phyloP scores from a whole-genome alignment of 2,113 vertebrate species.

The Corydoras sp. region DNA sequence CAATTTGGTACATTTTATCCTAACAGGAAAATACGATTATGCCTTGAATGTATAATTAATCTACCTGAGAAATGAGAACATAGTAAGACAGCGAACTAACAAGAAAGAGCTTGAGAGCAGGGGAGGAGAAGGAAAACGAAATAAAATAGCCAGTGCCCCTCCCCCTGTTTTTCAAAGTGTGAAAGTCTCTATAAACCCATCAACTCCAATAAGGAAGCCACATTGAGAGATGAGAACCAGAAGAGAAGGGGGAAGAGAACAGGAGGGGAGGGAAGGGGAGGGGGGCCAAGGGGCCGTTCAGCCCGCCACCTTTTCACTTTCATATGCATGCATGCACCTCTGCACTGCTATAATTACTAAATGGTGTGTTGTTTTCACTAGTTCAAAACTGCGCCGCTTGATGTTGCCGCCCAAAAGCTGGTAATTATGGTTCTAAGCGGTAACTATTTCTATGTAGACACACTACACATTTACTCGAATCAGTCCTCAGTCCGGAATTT shows the following conservation, averaged over 20 bases:
- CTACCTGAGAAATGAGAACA: constrained; percentile 16
- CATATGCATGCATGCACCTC: constrained; percentile 92
- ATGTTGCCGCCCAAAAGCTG: neutral
- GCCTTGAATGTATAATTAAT: constrained; percentile 6
- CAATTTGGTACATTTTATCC: too few relatives aligned
- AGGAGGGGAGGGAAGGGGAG: constrained; percentile 32
- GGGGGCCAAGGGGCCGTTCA: constrained; percentile 64
- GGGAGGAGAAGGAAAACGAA: constrained; percentile 54
- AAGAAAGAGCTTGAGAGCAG: constrained; percentile 17
- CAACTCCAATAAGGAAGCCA: constrained; percentile 89
- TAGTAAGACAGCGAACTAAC: constrained; percentile 2
- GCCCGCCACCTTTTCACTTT: constrained; percentile 95
- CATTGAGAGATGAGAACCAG: constrained; percentile 84
- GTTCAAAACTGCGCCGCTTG: neutral
- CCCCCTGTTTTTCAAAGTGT: constrained; percentile 78
- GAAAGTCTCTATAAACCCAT: constrained; percentile 98
- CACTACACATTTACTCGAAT: neutral
- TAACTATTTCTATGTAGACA: neutral
- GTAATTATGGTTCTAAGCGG: constrained; percentile 23
- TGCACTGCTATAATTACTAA: constrained; percentile 96
- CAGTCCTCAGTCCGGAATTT: too few relatives aligned
- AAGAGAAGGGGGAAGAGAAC: constrained; percentile 41
- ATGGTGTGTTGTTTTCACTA: constrained; percentile 30
- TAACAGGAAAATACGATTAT: neutral
- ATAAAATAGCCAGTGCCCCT: constrained; percentile 62